Percentiles rank a stretch among this genome's conserved stretches.
These are phyloP conservation scores for Betta splendens DNA, from an alignment of 2,797 vertebrate species.

Conservation along the genomic window DNA sequence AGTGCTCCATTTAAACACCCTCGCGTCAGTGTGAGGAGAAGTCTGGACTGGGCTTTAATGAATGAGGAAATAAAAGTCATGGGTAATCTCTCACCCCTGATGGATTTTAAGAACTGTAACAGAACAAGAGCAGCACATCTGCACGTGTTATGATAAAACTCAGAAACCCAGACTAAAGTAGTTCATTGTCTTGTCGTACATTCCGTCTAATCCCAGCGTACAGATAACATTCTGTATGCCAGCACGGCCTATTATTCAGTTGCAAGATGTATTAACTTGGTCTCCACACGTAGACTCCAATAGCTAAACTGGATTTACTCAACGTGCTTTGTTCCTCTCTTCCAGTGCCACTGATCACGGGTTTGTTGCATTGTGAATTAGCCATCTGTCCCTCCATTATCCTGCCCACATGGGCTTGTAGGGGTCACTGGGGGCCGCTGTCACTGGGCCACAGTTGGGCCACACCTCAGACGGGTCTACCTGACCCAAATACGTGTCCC, in stretches of 20 bases:
- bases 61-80: conserved; percentile 11
- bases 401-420: too few species aligned
- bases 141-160: conserved; percentile 43
- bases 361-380: conserved; percentile 34
- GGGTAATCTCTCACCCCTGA: conserved; percentile 38
- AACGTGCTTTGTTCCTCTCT: conserved; percentile 15
- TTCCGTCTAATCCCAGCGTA: conserved; percentile 11
- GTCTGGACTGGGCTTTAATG: conserved; percentile 15
- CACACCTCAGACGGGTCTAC: too few species aligned
- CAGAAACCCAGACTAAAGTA: conserved; percentile 29
- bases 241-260: conserved; percentile 29
- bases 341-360: conserved; percentile 13
- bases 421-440: too few species aligned
- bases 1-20: conserved; percentile 28
- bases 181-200: conserved; percentile 35
- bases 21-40: conserved; percentile 8
- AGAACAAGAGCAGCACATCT: conserved; percentile 37
- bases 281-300: conserved; percentile 31
- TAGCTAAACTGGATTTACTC: conserved; percentile 15
- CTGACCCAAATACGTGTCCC: not conserved
- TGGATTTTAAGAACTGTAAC: conserved; percentile 38
- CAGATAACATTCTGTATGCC: conserved; percentile 45
- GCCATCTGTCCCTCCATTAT: too few species aligned
- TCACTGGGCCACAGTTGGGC: too few species aligned
- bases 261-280: conserved; percentile 48